These are phyloP conservation scores for Pteropus rufus DNA, from an alignment of 2,797 vertebrate genomes.

Conservation along the genomic window DNA sequence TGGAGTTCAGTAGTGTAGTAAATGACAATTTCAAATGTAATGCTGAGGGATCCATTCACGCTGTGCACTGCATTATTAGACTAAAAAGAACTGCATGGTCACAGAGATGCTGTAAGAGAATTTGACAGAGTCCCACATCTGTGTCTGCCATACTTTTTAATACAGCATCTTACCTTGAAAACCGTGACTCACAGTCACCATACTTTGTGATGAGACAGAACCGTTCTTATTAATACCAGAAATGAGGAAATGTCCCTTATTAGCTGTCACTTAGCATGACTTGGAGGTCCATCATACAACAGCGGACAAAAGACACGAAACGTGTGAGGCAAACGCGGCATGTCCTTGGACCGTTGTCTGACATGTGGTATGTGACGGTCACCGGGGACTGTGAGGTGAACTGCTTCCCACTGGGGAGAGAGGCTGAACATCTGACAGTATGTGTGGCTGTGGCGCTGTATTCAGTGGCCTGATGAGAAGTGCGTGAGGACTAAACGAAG, in stretches of 20 bases:
- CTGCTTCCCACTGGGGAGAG: too few relatives aligned
- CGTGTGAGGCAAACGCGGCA: background rate
- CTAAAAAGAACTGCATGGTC: rapidly evolving
- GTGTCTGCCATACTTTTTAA: too few relatives aligned
- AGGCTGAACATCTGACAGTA: too few relatives aligned
- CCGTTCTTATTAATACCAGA: background rate
- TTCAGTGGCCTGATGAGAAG: background rate
- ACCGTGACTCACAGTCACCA: too few relatives aligned
- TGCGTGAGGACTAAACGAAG: too few relatives aligned
- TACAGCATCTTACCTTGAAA: too few relatives aligned
- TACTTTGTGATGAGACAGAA: background rate
- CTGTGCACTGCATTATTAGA: too few relatives aligned
- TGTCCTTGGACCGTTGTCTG: background rate
- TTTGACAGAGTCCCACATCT: background rate
- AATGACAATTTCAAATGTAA: too few relatives aligned
- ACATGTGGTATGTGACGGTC: background rate
- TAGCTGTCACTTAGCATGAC: too few relatives aligned
- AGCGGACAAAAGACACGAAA: background rate
- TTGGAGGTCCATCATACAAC: background rate
- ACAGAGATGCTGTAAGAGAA: background rate
- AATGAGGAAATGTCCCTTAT: background rate
- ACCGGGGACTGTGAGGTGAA: too few relatives aligned
- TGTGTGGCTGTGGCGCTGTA: rapidly evolving
- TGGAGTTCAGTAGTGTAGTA: rapidly evolving
- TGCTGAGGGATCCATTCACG: rapidly evolving